Evolutionary conservation across 2,797 vertebrate genomes (phyloP).

Genomic region (Buphagus erythrorhynchus): DNA sequence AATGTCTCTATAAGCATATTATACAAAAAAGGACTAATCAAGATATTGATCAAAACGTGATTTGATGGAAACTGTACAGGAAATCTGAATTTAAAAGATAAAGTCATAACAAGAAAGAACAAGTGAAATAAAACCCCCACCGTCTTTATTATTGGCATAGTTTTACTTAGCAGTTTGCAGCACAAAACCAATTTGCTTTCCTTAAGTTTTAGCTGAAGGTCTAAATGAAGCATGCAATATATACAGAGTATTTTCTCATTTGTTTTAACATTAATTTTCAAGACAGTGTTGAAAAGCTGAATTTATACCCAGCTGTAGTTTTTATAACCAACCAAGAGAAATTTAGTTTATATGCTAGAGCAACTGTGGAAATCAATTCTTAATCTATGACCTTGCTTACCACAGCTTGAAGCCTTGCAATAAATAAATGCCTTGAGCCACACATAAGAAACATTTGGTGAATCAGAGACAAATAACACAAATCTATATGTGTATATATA

Average conservation of each 20-base stretch:
- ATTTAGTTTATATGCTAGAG: conserved; percentile 38
- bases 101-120: background rate
- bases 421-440: conserved; percentile 53
- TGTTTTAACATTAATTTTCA: conserved; percentile 15
- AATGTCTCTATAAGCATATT: background rate
- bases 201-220: background rate
- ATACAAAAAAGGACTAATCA: background rate
- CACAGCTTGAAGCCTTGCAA: conserved; percentile 48
- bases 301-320: conserved; percentile 8
- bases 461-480: conserved; percentile 34
- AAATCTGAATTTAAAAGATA: background rate
- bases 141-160: background rate
- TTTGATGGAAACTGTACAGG: background rate
- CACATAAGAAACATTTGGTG: conserved; percentile 32
- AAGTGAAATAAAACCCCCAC: background rate
- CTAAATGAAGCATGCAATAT: background rate
- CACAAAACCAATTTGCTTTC: background rate
- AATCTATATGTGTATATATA: conserved; percentile 47
- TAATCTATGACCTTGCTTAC: conserved; percentile 50
- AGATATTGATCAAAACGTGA: background rate
- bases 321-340: conserved; percentile 38
- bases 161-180: background rate
- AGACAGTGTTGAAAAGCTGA: background rate
- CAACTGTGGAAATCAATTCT: conserved; percentile 52
- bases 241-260: background rate